Percentiles rank a stretch among this genome's conserved stretches.
These are phyloP conservation scores for Oxyruncus cristatus DNA, from an alignment of 2,113 vertebrate genomes.

Conservation along the genomic window DNA sequence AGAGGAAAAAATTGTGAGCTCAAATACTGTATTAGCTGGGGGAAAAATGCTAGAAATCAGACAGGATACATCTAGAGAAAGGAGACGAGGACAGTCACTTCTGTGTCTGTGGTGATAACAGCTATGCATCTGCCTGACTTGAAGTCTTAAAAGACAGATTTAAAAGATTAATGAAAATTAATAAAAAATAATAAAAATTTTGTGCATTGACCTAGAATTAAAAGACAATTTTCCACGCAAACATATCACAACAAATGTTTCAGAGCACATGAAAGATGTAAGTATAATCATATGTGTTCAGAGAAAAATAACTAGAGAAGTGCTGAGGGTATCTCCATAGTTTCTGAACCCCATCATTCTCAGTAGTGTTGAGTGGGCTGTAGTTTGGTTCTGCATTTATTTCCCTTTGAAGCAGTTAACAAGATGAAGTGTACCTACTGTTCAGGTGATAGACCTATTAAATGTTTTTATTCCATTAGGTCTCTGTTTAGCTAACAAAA, in stretches of 20 bases:
- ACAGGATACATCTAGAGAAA: background rate
- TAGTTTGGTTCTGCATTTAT: background rate
- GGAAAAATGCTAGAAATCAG: background rate
- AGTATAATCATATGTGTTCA: background rate
- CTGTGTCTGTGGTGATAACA: background rate
- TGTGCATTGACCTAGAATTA: background rate
- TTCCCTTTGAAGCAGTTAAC: background rate
- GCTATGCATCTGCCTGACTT: background rate
- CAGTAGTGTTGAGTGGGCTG: background rate
- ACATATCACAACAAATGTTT: background rate
- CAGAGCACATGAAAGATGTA: background rate
- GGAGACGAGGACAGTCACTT: background rate
- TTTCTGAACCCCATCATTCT: background rate
- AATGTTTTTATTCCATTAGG: background rate
- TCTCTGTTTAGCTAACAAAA: background rate
- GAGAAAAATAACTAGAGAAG: background rate
- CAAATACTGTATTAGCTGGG: background rate
- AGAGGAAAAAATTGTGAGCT: background rate
- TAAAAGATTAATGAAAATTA: background rate
- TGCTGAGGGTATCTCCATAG: background rate
- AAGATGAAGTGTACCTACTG: background rate
- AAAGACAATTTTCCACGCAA: background rate
- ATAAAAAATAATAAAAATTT: background rate
- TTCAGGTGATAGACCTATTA: background rate
- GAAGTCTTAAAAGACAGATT: background rate